These are phyloP conservation scores for Asobara japonica DNA, from an alignment of 1,140 invertebrate genomes.

Conservation along the genomic window DNA sequence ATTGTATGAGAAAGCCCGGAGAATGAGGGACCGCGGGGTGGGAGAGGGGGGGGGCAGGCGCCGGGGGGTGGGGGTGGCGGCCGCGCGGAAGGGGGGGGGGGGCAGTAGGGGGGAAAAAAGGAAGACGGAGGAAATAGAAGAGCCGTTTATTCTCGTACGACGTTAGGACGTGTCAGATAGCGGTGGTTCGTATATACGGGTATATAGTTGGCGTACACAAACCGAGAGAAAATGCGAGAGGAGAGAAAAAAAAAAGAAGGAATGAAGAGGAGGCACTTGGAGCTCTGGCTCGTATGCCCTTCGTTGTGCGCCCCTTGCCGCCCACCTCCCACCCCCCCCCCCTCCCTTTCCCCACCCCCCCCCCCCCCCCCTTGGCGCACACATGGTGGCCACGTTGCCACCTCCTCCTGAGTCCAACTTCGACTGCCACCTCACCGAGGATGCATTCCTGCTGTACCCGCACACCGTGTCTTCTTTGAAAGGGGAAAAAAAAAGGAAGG, in stretches of 20 bases:
- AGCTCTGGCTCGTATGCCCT: conserved; percentile 23
- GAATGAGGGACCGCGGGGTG: conserved; percentile 2
- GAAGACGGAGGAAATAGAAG: conserved; percentile 37
- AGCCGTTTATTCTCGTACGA: conserved; percentile 31
- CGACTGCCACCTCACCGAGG: conserved; percentile 49
- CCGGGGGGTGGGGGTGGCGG: conserved; percentile 23
- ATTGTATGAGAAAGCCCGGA: background rate
- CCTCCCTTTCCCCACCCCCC: conserved; percentile 49
- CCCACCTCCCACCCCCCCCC: conserved; percentile 64
- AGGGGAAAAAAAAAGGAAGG: background rate
- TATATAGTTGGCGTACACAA: conserved; percentile 15
- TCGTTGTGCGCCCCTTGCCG: conserved; percentile 5
- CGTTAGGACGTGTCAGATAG: conserved; percentile 8
- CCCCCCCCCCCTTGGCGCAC: conserved; percentile 38
- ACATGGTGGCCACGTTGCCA: conserved; percentile 65
- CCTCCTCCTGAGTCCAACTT: conserved; percentile 45
- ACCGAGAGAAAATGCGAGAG: conserved; percentile 16
- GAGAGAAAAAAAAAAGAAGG: background rate
- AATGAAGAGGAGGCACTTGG: background rate
- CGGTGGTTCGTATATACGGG: conserved; percentile 12
- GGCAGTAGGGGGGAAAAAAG: conserved; percentile 21
- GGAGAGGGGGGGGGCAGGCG: conserved; percentile 23
- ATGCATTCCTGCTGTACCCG: conserved; percentile 60
- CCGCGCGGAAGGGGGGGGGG: conserved; percentile 17
- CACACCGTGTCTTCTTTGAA: conserved; percentile 22